Evolutionary conservation across 2,888 invertebrate genomes (phyloP).

Genomic region (Drosophila longiperda): DNA sequence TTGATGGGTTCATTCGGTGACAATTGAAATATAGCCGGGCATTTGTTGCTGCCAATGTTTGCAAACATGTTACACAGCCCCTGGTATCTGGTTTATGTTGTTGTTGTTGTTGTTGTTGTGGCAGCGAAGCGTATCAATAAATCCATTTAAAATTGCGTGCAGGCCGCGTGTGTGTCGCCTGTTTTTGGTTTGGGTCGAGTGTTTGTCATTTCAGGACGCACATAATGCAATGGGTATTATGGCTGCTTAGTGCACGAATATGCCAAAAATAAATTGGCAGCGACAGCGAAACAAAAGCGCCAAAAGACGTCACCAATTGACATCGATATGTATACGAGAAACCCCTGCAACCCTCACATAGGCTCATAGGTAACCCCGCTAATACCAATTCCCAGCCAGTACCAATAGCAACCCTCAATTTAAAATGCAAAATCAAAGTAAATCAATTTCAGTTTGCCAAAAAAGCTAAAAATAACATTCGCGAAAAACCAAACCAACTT

Average conservation of each 20-base stretch:
- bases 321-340: conserved; percentile 40
- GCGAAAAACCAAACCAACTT: conserved; percentile 29
- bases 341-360: conserved; percentile 32
- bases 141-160: conserved; percentile 79
- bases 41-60: conserved; percentile 74
- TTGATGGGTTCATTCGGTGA: conserved; percentile 80
- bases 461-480: conserved; percentile 24
- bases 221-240: conserved; percentile 77
- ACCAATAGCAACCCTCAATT: conserved; percentile 64
- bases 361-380: conserved; percentile 40
- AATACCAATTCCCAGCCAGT: conserved; percentile 36
- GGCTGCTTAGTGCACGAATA: conserved; percentile 69
- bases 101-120: conserved; percentile 46
- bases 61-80: conserved; percentile 69
- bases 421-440: conserved; percentile 83
- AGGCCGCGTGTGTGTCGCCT: conserved; percentile 60
- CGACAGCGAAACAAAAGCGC: conserved; percentile 74
- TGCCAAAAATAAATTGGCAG: conserved; percentile 75
- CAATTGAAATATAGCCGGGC: conserved; percentile 82
- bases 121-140: conserved; percentile 75
- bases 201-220: conserved; percentile 62
- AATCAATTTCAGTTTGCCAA: conserved; percentile 79
- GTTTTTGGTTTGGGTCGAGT: conserved; percentile 46
- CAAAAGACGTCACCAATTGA: conserved; percentile 72
- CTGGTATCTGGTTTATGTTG: conserved; percentile 4